Conservation (phyloP, 2,797 vertebrate species). For the Varecia variegata region DNA sequence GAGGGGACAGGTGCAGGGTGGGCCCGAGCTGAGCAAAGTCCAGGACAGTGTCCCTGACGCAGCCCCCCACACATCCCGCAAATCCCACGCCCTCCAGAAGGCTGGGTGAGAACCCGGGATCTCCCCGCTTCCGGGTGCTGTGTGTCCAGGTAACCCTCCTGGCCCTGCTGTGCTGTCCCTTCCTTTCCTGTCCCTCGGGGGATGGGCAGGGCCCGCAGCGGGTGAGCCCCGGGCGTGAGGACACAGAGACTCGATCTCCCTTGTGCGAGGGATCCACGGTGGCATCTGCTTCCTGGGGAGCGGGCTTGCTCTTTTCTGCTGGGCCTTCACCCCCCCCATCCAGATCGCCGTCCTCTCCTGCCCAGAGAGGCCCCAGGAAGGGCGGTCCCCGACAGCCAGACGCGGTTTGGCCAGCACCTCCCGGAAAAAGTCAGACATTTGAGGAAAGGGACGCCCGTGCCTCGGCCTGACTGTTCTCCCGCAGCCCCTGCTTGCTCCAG, state of each 20-base stretch:
- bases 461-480: not conserved
- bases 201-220: not conserved
- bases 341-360: not conserved
- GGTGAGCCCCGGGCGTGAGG: not conserved
- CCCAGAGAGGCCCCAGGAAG: not conserved
- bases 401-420: not conserved
- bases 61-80: not conserved
- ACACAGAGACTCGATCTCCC: not conserved
- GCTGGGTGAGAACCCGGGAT: not conserved
- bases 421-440: not conserved
- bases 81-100: not conserved
- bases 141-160: not conserved
- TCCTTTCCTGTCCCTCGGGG: not conserved
- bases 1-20: not conserved
- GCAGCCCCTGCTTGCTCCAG: not conserved
- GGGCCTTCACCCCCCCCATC: not conserved
- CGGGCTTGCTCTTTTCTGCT: not conserved
- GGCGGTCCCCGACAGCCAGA: not conserved
- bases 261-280: no score
- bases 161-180: not conserved
- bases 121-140: not conserved
- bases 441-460: not conserved
- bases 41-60: not conserved
- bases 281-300: not conserved
- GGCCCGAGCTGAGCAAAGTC: not conserved